phyloP scores from a whole-genome alignment of 1,140 invertebrate genomes.

The Brachionus rotundiformis region DNA sequence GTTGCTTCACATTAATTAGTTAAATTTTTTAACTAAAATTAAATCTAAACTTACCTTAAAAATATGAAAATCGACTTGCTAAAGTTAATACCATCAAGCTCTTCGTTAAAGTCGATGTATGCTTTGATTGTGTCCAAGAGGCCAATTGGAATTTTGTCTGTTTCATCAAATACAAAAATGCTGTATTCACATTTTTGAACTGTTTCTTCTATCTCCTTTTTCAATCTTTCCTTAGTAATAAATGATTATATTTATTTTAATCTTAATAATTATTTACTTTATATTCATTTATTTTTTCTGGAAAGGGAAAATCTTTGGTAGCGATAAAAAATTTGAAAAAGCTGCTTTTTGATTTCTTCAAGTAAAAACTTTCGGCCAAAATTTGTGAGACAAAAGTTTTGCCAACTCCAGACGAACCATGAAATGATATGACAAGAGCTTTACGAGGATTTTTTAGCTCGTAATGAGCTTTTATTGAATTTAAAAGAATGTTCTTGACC shows the following conservation, averaged over 20 bases:
- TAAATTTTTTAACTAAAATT: background rate
- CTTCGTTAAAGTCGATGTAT: constrained; percentile 78
- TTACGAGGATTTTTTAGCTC: constrained; percentile 53
- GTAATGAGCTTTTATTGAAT: constrained; percentile 11
- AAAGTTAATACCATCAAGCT: constrained; percentile 62
- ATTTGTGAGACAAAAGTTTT: constrained; percentile 82
- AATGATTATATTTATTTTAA: background rate
- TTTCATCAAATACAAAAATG: constrained; percentile 94
- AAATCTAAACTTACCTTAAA: constrained; percentile 64
- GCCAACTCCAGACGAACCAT: constrained; percentile 67
- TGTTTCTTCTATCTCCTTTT: constrained; percentile 68
- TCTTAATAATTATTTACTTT: constrained; percentile 58
- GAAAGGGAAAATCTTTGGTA: constrained; percentile 74
- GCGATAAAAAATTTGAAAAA: constrained; percentile 81
- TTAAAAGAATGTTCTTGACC: background rate
- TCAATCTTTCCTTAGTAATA: constrained; percentile 66
- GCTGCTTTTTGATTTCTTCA: constrained; percentile 73
- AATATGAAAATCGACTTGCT: constrained; percentile 82
- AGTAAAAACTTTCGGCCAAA: constrained; percentile 76
- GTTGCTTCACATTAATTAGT: constrained; percentile 11
- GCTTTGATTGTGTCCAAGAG: constrained; percentile 83
- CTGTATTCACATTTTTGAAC: constrained; percentile 73
- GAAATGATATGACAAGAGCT: constrained; percentile 62
- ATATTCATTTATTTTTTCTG: constrained; percentile 63
- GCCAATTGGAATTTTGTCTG: constrained; percentile 84